A percentile compares a stretch with the other conserved stretches of the same genome.
Evolutionary conservation across 1,140 invertebrate species (phyloP).

Genomic region (Anthonomus grandis): DNA sequence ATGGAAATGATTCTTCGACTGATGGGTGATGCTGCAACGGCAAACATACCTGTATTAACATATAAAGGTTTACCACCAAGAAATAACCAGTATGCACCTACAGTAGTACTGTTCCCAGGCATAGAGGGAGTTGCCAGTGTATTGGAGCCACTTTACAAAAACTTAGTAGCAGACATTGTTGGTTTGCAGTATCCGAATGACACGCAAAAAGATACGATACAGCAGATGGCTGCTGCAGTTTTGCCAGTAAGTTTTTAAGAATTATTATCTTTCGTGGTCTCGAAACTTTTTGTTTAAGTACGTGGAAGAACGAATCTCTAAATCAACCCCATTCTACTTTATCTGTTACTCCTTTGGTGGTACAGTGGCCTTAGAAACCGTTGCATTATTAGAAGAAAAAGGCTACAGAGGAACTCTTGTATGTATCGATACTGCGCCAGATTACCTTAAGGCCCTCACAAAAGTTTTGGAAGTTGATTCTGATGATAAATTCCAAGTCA

Average conservation of each 20-base stretch:
- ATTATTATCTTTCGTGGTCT: not conserved
- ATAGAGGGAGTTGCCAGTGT: conserved; percentile 69
- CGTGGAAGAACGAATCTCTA: conserved; percentile 20
- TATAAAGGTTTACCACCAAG: conserved; percentile 4
- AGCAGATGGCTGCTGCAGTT: conserved; percentile 39
- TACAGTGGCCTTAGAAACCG: conserved; percentile 57
- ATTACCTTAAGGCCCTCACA: conserved; percentile 53
- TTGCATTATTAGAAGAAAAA: conserved; percentile 54
- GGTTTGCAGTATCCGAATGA: conserved; percentile 62
- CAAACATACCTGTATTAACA: conserved; percentile 4
- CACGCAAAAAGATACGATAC: conserved; percentile 43
- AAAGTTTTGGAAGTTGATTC: conserved; percentile 45
- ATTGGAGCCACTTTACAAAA: conserved; percentile 57
- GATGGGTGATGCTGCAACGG: conserved; percentile 17
- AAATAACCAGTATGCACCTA: conserved; percentile 35
- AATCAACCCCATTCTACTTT: conserved; percentile 51
- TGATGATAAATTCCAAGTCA: conserved; percentile 55
- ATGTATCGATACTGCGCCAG: conserved; percentile 58
- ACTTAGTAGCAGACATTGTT: conserved; percentile 61
- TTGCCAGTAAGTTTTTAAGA: conserved; percentile 44
- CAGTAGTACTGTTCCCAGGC: conserved; percentile 70
- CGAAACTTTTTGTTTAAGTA: conserved; percentile 5
- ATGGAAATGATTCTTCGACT: conserved; percentile 27
- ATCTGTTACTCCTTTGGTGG: conserved; percentile 67
- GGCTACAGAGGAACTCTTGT: conserved; percentile 56